Evolutionary conservation across 2,888 invertebrate genomes (phyloP).

Genomic region (Lepidocyrtinus sp.): DNA sequence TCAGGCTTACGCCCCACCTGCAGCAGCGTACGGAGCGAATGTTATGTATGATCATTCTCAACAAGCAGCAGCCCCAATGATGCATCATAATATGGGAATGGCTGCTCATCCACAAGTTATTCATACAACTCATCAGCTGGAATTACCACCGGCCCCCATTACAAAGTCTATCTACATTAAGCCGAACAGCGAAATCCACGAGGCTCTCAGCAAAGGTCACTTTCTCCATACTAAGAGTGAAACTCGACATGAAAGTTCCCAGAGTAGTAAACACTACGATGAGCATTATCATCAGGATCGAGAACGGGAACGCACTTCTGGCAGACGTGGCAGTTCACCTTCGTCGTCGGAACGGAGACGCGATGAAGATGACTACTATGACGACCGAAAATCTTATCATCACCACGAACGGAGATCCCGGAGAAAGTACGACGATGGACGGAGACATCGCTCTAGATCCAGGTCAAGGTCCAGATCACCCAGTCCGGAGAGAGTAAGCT

Average conservation of each 20-base stretch:
- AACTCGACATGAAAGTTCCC: background rate
- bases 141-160: background rate
- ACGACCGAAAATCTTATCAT: slow-evolving; percentile 43
- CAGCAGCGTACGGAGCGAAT: background rate
- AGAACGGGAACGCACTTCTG: slow-evolving; percentile 32
- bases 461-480: background rate
- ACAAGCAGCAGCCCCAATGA: background rate
- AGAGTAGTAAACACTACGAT: slow-evolving; percentile 32
- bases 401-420: slow-evolving; percentile 28
- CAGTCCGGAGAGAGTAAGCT: slow-evolving; percentile 44
- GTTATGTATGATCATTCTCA: background rate
- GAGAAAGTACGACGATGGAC: slow-evolving; percentile 40
- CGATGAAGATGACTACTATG: slow-evolving; percentile 42
- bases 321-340: slow-evolving; percentile 11
- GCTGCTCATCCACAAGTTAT: slow-evolving; percentile 3
- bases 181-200: slow-evolving; percentile 47
- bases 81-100: background rate
- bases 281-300: slow-evolving; percentile 21
- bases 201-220: slow-evolving; percentile 37
- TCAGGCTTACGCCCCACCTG: background rate
- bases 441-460: slow-evolving; percentile 17
- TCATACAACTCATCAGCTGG: slow-evolving; percentile 14
- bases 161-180: slow-evolving; percentile 46
- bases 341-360: slow-evolving; percentile 28
- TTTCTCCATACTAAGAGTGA: slow-evolving; percentile 28